Base-by-base conservation (phyloP, 2,888 invertebrate species). In the Platycnemis pennipes region DNA sequence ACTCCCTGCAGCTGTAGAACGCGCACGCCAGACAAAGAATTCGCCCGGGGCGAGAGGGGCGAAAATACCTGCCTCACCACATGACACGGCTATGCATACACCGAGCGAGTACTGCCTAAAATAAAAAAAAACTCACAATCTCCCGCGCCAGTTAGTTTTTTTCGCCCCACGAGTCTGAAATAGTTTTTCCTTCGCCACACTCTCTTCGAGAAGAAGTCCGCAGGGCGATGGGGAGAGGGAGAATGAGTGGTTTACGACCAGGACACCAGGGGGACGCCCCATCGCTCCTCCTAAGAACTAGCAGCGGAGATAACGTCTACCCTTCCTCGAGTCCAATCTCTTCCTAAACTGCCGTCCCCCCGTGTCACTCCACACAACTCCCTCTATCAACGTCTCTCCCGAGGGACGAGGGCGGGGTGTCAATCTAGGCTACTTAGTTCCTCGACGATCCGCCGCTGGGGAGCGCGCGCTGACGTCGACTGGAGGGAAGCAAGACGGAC, bases 361-460 rank as follows among this genome's bases (percentile, higher is more conserved):
- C 77, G 31, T 37, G 37, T 1, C 63, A n/a, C 87, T 87, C 45
- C 44, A 8, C 46, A 8, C 87, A 5, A 2, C 26, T 11, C 46
- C 45, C 26, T 46, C 46, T 22, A 26, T n/a, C 87, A n/a, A 19
- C 3, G 45, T n/a, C 46, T 46, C 26, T 46, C 45, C n/a, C 16
- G 87, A 26, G 87, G 45, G 45, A 86, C 44, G 86, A 46, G 26
- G 46, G 26, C 46, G 44, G 87, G 16, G 44, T 46, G 87, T 87
- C 87, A 87, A 87, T 87, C 87, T 45, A 13, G 87, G 46, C 87
- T 45, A 87, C 46, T 87, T 46, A 87, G 87, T 87, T 87, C 45
- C 87, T 87, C 45, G 45, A 87, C 26, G 87, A 87, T 5, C 45
- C 87, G 46, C 87, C n/a, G 45, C 46, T 1, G 45, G 87, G 87